Evolutionary conservation across 2,797 vertebrate species (phyloP).

Genomic region (Lepilemur ruficaudatus): DNA sequence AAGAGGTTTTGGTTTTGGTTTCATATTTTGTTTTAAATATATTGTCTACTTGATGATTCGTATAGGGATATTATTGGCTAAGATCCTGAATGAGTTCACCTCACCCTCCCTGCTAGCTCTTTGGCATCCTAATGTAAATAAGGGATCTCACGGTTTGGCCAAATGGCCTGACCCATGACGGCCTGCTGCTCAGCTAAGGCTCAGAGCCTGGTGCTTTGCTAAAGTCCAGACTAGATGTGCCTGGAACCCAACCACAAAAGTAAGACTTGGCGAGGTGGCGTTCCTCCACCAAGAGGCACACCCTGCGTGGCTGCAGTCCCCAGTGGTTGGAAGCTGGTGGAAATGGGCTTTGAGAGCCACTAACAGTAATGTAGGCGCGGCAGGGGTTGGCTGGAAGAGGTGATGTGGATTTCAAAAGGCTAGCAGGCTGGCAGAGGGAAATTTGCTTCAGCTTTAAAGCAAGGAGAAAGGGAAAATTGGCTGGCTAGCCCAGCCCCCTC

Average conservation of each 20-base stretch:
- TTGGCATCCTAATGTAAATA: not conserved
- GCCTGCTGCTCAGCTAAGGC: not conserved
- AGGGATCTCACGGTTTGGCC: not conserved
- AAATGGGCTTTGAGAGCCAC: not conserved
- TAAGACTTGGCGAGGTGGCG: not conserved
- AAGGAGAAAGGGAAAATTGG: not conserved
- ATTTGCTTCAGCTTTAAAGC: not conserved
- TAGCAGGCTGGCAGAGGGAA: not conserved
- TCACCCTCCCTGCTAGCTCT: not conserved
- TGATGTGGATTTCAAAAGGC: not conserved
- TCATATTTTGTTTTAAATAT: slow-evolving; percentile 1
- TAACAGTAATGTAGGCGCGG: not conserved
- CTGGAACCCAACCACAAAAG: not conserved
- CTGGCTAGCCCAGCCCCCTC: not conserved
- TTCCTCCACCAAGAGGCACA: not conserved
- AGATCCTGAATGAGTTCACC: not conserved
- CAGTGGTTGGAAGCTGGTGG: not conserved
- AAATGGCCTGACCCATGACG: not conserved
- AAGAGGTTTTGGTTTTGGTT: not conserved
- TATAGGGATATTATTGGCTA: not conserved
- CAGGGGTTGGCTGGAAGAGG: not conserved
- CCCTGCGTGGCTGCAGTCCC: not conserved
- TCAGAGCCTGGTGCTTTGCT: not conserved
- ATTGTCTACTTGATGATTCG: slow-evolving; percentile 7
- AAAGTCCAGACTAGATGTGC: not conserved